Base-by-base conservation (phyloP, 2,888 invertebrate genomes). In the Chrysotoxum bicinctum region DNA sequence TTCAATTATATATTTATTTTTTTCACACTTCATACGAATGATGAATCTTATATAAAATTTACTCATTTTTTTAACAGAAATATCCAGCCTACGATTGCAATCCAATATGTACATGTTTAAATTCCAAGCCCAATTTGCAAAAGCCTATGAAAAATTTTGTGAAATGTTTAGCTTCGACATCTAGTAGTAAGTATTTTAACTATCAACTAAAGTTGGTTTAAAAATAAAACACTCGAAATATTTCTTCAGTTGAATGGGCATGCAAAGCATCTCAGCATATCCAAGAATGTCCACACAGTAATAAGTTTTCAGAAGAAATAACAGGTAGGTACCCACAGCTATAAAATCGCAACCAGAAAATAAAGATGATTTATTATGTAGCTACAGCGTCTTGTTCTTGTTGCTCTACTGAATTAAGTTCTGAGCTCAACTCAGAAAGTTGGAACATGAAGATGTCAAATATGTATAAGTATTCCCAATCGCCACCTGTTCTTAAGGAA, bases 261-360 rank as follows among this genome's bases (percentile, higher is more conserved):
- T 87, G 87, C 43, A 78, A 81, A 10, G 87, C 87, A 8, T 52
- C 16, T 8, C 30, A 58, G 5, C 87, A 87, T n/a, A n/a, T 72
- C 9, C 8, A 5, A n/a, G 87, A 76, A 62, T 87, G 87, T 21
- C 87, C 87, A 2, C 87, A 87, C 21, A 77, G 78, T 12, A 68
- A 75, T 12, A 81, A 84, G 32, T 78, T 76, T 43, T 85, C 85
- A 0, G 76, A 80, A 1, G 85, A 85, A 56, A 72, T 79, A 14
- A 64, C 37, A 35, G 84, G 84, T 84, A 76, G 58, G 30, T 8
- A 14, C 0, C 9, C 1, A n/a, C 62, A 32, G 14, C 3, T 40
- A 0, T 5, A 3, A 3, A 30, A 3, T 10, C 3, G 12, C 14
- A 5, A 4, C 21, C 23, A 12, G 1, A 0, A 8, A 1, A 19